Evolutionary conservation across 1,140 invertebrate species (phyloP).

Genomic region (Chymomyza costata): DNA sequence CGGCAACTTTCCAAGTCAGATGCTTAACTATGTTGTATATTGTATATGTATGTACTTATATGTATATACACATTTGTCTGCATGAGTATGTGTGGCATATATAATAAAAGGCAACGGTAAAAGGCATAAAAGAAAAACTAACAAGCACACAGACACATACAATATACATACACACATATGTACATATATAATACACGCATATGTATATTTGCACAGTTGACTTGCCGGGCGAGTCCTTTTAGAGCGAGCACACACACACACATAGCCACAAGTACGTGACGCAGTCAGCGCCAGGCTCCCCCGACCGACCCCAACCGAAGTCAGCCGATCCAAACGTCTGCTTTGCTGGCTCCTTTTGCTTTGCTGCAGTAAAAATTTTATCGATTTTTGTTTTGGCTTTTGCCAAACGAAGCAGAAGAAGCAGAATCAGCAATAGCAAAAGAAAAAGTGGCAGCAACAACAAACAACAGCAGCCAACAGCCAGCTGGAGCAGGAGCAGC

Average conservation of each 20-base stretch:
- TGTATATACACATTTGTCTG: not conserved
- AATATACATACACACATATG: too few relatives aligned
- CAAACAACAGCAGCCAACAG: too few relatives aligned
- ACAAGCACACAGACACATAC: too few relatives aligned
- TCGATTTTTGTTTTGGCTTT: conserved; percentile 38
- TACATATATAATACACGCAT: too few relatives aligned
- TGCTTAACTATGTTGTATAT: conserved; percentile 44
- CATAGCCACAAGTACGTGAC: too few relatives aligned
- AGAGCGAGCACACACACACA: too few relatives aligned
- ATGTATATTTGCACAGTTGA: too few relatives aligned
- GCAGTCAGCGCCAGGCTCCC: not conserved
- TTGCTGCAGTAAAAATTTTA: conserved; percentile 42
- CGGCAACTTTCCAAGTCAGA: too few relatives aligned
- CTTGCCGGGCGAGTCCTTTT: too few relatives aligned
- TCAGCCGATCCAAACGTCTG: conserved; percentile 2
- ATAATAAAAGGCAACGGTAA: conserved; percentile 1
- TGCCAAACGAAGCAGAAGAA: not conserved
- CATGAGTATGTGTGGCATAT: not conserved
- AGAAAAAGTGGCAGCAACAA: too few relatives aligned
- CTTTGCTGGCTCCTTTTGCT: conserved; percentile 15
- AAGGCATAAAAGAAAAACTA: not conserved
- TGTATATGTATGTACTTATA: not conserved
- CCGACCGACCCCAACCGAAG: not conserved
- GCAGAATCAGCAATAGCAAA: too few relatives aligned
- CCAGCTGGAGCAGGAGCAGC: not conserved